Conservation (phyloP, 2,113 vertebrate genomes). For the Noturus placidus region DNA sequence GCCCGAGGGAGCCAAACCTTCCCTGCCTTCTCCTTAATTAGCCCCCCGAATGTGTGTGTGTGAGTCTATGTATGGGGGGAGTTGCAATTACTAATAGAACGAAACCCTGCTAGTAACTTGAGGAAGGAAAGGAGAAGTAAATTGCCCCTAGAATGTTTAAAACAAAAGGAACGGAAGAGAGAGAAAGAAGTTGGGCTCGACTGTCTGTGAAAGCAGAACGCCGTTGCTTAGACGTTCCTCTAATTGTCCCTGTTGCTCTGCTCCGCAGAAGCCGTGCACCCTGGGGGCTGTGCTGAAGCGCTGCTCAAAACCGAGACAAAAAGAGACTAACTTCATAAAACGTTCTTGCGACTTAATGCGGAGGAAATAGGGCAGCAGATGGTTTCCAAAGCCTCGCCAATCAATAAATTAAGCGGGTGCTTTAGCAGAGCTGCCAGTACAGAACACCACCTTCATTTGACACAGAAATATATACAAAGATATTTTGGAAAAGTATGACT, state of each 20-base stretch:
- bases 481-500: slow-evolving; percentile 16
- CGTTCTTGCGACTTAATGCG: slow-evolving; percentile 69
- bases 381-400: slow-evolving; percentile 69
- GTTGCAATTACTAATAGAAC: slow-evolving; percentile 93
- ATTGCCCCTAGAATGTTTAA: slow-evolving; percentile 74
- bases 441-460: slow-evolving; percentile 54
- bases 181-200: slow-evolving; percentile 76
- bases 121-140: slow-evolving; percentile 81
- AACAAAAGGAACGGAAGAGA: slow-evolving; percentile 57
- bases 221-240: slow-evolving; percentile 41
- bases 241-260: slow-evolving; percentile 67
- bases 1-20: slow-evolving; percentile 92
- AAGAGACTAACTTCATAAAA: slow-evolving; percentile 74
- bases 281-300: slow-evolving; percentile 63
- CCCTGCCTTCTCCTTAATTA: slow-evolving; percentile 98
- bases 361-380: slow-evolving; percentile 74
- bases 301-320: slow-evolving; percentile 65
- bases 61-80: slow-evolving; percentile 42
- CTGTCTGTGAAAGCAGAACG: slow-evolving; percentile 61
- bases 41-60: slow-evolving; percentile 76
- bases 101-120: slow-evolving; percentile 88
- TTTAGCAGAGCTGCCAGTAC: slow-evolving; percentile 58
- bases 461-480: slow-evolving; percentile 30
- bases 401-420: slow-evolving; percentile 71
- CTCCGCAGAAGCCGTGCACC: slow-evolving; percentile 62